Evolutionary conservation across 2,797 vertebrate genomes (phyloP), one percentile per base, ranked within the genome.

Genomic region (Coreius guichenoti): DNA sequence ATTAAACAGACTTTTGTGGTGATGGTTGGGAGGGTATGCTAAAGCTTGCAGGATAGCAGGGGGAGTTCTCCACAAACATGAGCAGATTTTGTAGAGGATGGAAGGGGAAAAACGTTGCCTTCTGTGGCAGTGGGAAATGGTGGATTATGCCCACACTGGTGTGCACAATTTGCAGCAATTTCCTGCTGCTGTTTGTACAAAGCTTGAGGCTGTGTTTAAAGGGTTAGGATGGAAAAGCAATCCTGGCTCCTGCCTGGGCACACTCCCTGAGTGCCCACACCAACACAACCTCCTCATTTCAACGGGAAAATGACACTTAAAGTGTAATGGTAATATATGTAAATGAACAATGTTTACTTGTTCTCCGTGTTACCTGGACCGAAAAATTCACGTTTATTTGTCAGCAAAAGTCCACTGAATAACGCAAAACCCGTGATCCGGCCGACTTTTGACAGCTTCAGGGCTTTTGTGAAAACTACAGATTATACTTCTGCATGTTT

Each of bases 101-200:
- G 79, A 45, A 72, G 89, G 80, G 84, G 86, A 80, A 89, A 79
- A 90, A 88, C 73, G 74, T 58, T 78, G 82, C 87, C 54, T 80
- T 47, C 58, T 83, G 79, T 76, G 84, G 84, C 75, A 78, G 86
- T 8, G 65, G 65, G 63, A 73, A 82, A 56, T 85, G 87, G 70
- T 58, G 72, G 83, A 87, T 86, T 75, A 86, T 88, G 19, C 87
- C 90, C 87, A 84, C 83, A 89, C 91, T 91, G 49, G 84, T 91
- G 88, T 89, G 85, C 88, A 89, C 88, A 91, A 92, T 93, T 92
- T 92, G 80, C 74, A 88, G 87, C 86, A 72, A 93, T 93, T 94
- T 92, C 90, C 92, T 93, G 88, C 88, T 80, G 87, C 88, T 92
- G 90, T 92, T 92, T 93, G 86, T 86, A 86, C 84, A 90, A 89